phyloP scores from a whole-genome alignment of 2,797 vertebrate species.

The Gallinago solitaria region DNA sequence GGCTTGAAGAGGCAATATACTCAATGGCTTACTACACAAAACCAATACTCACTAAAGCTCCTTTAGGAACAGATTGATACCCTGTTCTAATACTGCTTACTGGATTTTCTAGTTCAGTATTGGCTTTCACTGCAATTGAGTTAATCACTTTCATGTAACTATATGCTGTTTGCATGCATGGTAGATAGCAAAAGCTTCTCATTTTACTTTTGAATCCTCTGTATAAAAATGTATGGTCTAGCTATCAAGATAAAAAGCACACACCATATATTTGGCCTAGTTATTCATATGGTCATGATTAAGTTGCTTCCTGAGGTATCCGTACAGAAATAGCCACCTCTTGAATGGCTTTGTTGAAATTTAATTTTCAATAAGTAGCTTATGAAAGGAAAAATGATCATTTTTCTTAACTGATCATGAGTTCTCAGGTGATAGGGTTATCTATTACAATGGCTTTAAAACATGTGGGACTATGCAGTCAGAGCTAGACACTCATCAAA shows the following conservation, averaged over 20 bases:
- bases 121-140: background rate
- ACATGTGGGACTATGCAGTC: background rate
- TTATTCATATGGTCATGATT: background rate
- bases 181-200: background rate
- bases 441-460: background rate
- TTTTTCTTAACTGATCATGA: background rate
- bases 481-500: background rate
- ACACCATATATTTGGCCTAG: background rate
- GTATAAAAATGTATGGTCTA: background rate
- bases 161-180: background rate
- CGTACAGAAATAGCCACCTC: background rate
- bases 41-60: background rate
- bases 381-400: background rate
- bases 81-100: background rate
- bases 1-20: background rate
- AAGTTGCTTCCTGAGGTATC: background rate
- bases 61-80: background rate
- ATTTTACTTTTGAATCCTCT: background rate
- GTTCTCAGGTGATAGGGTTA: background rate
- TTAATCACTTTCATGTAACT: background rate
- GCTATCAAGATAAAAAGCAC: background rate
- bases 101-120: background rate
- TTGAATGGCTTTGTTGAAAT: background rate
- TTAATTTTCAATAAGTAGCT: background rate
- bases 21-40: background rate